Evolutionary conservation across 2,888 invertebrate species (phyloP), one percentile per base, ranked within the genome.

Genomic region (Lasioglossum leucozonium): DNA sequence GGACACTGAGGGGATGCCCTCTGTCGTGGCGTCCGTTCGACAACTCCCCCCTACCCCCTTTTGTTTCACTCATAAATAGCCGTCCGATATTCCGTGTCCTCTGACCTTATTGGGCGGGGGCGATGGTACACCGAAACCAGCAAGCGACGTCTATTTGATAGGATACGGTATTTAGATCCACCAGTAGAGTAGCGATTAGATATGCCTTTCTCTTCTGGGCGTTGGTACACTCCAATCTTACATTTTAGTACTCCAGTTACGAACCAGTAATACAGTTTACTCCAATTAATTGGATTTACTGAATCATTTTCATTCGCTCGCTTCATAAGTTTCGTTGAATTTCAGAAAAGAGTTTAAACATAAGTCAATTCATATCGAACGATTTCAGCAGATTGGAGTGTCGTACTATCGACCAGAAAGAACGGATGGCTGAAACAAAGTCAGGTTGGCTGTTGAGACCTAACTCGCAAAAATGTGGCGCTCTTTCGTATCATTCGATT

Each of bases 31-130:
- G 81, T 87, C 87, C 82, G 72, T 91, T 81, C 75, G 47, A 80
- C 34, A 11, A 58, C 65, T n/a, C 13, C 77, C 75, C 55, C 55
- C n/a, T 6, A 18, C 18, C 77, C 77, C 72, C 5, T 72, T 72
- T 44, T 72, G 13, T 72, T 83, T 86, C 78, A 84, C 77, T 75
- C 37, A 62, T 58, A 69, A 37, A 82, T 65, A 72, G 82, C 79
- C 85, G 73, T 87, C 89, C 86, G 77, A 81, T 62, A 74, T 78
- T 77, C 82, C 82, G 84, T 90, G 74, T 88, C 91, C 90, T 91
- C 74, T 82, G 85, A 91, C 90, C 90, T 91, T 88, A 91, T 91
- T 91, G 91, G 90, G 90, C 91, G 91, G 91, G 55, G 90, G 91
- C 91, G 90, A 90, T 90, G 88, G 91, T 90, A 90, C 91, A 91